Conservation (phyloP, 2,113 vertebrate genomes). For the Sardina pilchardus region DNA sequence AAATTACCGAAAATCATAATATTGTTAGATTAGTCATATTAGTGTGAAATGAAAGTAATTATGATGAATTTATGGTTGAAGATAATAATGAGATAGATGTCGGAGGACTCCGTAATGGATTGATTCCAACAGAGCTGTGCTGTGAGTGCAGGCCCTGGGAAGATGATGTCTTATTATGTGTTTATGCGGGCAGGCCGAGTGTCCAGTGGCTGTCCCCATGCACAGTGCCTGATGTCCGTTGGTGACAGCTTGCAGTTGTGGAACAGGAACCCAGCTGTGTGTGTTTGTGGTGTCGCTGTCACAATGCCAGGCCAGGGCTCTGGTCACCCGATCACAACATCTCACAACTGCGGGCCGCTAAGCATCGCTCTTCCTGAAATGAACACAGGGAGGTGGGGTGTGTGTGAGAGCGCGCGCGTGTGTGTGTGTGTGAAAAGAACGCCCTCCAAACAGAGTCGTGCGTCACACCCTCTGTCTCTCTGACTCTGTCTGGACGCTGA, state of each 20-base stretch:
- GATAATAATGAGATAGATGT: neutral
- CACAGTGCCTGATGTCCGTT: neutral
- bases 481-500: slow-evolving; percentile 17
- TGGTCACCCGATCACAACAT: slow-evolving; percentile 14
- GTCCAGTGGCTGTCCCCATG: neutral
- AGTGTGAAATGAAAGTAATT: neutral
- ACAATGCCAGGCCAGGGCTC: neutral
- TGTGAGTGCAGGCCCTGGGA: neutral
- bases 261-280: slow-evolving; percentile 15
- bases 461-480: neutral
- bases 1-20: neutral
- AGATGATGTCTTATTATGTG: neutral
- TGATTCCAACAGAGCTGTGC: neutral
- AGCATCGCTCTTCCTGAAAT: slow-evolving; percentile 11
- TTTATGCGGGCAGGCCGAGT: neutral
- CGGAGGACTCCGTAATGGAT: neutral
- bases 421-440: neutral
- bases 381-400: slow-evolving; percentile 4
- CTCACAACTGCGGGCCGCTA: slow-evolving; percentile 29
- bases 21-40: neutral
- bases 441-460: neutral
- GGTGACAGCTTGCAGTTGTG: slow-evolving; percentile 23
- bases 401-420: neutral
- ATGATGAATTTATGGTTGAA: neutral
- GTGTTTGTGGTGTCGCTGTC: slow-evolving; percentile 26